Percentiles rank a stretch among this genome's conserved stretches.
Conservation (phyloP, 2,113 vertebrate species). For the Crotalus viridis region DNA sequence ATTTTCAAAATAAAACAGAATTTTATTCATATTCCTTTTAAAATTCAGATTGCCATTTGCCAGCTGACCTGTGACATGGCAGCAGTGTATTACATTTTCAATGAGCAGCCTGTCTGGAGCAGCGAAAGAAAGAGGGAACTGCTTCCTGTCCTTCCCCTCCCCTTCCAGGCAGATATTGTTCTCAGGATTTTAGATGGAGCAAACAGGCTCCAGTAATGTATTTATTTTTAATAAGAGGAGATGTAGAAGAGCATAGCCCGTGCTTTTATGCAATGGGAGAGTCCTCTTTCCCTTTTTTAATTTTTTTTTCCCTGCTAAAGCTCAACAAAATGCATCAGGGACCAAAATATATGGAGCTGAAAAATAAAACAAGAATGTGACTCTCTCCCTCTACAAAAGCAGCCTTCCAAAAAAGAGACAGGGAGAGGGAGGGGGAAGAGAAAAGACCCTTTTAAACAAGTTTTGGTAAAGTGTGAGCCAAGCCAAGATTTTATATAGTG, state of each 20-base stretch:
- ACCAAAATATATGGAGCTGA: constrained; percentile 60
- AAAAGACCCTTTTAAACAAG: constrained; percentile 73
- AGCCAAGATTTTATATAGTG: constrained; percentile 74
- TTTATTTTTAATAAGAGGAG: constrained; percentile 79
- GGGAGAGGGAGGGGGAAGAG: constrained; percentile 59
- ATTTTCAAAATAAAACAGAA: constrained; percentile 99
- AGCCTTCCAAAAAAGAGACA: constrained; percentile 68
- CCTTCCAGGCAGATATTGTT: constrained; percentile 70
- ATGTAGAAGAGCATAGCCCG: constrained; percentile 63
- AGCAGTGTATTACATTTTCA: constrained; percentile 99
- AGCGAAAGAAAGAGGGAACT: constrained; percentile 67
- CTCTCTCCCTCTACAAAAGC: constrained; percentile 22
- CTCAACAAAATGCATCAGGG: constrained; percentile 55
- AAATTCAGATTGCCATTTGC: constrained; percentile 99
- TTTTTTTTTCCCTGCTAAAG: constrained; percentile 12
- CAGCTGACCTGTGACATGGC: constrained; percentile 98
- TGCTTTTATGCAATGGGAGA: constrained; percentile 57
- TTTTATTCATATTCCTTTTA: constrained; percentile 99
- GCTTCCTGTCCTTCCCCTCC: constrained; percentile 67
- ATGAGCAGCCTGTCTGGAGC: constrained; percentile 90
- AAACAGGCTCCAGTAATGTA: constrained; percentile 72
- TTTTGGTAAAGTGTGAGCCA: constrained; percentile 71
- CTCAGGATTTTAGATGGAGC: constrained; percentile 76
- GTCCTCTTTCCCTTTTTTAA: background rate
- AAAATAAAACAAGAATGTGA: constrained; percentile 71